These are phyloP conservation scores for Arnoldichthys spilopterus DNA, from an alignment of 2,797 vertebrate species.

Conservation along the genomic window DNA sequence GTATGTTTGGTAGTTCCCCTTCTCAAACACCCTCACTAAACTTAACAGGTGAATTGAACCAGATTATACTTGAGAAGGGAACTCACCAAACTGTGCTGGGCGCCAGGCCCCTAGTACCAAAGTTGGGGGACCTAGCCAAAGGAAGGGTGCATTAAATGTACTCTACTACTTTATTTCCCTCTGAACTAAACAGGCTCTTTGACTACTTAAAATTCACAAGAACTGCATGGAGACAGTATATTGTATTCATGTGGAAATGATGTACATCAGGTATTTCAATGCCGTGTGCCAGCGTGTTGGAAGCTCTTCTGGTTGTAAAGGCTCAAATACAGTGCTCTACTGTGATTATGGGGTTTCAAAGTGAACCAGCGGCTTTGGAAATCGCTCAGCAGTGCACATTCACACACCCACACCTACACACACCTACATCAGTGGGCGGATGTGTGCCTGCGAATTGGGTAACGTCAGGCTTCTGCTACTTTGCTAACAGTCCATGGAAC, in stretches of 20 bases:
- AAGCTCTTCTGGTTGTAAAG: not conserved
- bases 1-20: no score
- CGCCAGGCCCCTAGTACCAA: no score
- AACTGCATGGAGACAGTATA: not conserved
- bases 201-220: no score
- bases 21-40: no score
- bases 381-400: conserved; percentile 13
- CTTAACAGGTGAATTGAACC: no score
- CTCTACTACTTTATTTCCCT: not conserved
- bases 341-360: not conserved
- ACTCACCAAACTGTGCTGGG: no score
- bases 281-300: no score
- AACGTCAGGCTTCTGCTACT: conserved; percentile 45
- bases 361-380: not conserved
- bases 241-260: not conserved
- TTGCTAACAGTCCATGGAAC: conserved; percentile 43
- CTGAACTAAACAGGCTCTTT: no score
- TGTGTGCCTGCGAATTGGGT: conserved; percentile 32
- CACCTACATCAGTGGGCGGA: conserved; percentile 9
- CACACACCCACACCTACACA: conserved; percentile 17
- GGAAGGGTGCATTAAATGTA: not conserved
- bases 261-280: not conserved
- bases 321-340: not conserved
- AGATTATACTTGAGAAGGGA: no score
- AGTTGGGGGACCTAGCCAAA: no score